phyloP scores from a whole-genome alignment of 1,140 invertebrate species.

The Lamellibrachia luymesi region DNA sequence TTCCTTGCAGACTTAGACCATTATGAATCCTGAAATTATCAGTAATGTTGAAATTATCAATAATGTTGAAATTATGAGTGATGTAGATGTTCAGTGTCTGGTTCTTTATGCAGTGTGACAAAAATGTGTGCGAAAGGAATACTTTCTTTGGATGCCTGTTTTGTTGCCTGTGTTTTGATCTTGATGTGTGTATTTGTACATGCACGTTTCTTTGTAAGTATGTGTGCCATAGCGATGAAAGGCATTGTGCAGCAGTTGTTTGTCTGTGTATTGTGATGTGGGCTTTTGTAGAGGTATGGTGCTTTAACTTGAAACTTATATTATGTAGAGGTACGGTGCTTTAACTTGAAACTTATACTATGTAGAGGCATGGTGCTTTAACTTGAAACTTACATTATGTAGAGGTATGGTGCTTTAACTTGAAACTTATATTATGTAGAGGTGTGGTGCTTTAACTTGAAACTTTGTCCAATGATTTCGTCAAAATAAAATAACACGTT shows the following conservation, averaged over 20 bases:
- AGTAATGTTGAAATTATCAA: too few species aligned
- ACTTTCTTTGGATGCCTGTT: background rate
- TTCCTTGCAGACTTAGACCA: background rate
- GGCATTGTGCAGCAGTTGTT: background rate
- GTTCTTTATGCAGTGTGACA: too few species aligned
- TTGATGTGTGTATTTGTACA: background rate
- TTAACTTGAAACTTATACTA: too few species aligned
- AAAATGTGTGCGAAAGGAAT: background rate
- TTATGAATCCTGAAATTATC: background rate
- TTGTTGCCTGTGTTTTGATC: background rate
- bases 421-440: too few species aligned
- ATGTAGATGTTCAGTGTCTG: too few species aligned
- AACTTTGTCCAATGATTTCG: too few species aligned
- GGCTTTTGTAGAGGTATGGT: background rate
- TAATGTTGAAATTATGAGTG: too few species aligned
- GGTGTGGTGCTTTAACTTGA: too few species aligned
- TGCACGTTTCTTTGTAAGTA: background rate
- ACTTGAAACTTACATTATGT: too few species aligned
- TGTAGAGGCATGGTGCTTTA: too few species aligned
- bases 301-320: background rate
- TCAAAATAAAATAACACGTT: too few species aligned
- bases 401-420: too few species aligned
- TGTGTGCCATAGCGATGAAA: background rate
- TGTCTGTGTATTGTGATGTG: background rate
- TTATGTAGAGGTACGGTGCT: background rate